Evolutionary conservation across 2,888 invertebrate species (phyloP).

Genomic region (Pachliopta kotzebuea): DNA sequence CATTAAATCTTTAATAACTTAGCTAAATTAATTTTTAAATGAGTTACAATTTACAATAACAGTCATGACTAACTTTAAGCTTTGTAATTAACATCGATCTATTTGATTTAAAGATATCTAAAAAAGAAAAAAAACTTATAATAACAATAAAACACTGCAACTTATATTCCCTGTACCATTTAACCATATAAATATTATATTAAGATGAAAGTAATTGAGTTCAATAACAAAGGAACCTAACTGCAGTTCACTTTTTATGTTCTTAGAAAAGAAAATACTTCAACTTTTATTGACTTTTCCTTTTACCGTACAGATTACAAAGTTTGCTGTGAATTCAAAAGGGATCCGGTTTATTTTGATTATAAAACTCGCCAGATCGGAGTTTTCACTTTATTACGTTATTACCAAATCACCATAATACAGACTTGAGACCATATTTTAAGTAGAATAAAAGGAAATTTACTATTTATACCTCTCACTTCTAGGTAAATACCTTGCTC

Average conservation of each 20-base stretch:
- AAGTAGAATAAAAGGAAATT: background rate
- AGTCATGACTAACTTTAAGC: too few relatives aligned
- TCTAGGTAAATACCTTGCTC: too few relatives aligned
- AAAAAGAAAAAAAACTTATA: too few relatives aligned
- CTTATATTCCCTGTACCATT: too few relatives aligned
- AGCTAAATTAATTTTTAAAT: too few relatives aligned
- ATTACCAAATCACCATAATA: background rate
- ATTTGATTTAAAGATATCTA: too few relatives aligned
- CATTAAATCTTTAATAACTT: too few relatives aligned
- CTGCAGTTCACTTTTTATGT: background rate
- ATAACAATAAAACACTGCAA: too few relatives aligned
- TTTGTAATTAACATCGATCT: too few relatives aligned
- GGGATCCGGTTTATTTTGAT: constrained; percentile 17
- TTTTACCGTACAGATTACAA: constrained; percentile 7
- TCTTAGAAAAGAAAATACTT: constrained; percentile 2
- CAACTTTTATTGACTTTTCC: constrained; percentile 17
- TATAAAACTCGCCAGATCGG: constrained; percentile 13
- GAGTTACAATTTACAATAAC: too few relatives aligned
- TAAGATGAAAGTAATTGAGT: background rate
- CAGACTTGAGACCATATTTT: background rate
- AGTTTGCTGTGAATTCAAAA: constrained; percentile 15
- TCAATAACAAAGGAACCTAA: background rate
- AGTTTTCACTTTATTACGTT: constrained; percentile 11
- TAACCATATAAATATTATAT: too few relatives aligned
- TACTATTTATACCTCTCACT: background rate